phyloP scores from a whole-genome alignment of 2,113 vertebrate genomes.

The Edolisoma coerulescens region DNA sequence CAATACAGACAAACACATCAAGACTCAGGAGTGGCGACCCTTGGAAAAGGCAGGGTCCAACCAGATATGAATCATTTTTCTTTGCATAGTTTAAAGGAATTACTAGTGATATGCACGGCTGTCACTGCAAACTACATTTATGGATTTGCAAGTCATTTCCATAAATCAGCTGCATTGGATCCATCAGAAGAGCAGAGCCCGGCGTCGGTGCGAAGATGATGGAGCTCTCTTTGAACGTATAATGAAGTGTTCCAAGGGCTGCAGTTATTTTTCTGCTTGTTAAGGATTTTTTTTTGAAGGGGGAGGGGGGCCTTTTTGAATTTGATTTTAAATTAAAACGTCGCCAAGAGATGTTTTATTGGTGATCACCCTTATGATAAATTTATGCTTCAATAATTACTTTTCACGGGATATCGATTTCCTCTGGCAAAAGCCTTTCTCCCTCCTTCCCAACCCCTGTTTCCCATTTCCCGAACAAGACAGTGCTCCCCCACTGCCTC shows the following conservation, averaged over 20 bases:
- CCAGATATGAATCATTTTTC: conserved; percentile 72
- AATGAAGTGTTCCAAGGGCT: conserved; percentile 70
- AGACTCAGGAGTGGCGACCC: conserved; percentile 64
- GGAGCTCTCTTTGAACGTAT: conserved; percentile 71
- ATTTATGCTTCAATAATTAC: conserved; percentile 78
- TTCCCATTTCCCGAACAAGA: conserved; percentile 17
- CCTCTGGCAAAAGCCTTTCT: conserved; percentile 48
- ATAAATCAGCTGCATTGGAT: conserved; percentile 70
- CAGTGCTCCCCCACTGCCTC: not conserved
- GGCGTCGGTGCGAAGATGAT: conserved; percentile 61
- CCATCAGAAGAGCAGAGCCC: conserved; percentile 61
- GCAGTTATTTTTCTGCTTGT: conserved; percentile 80
- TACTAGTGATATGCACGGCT: conserved; percentile 69
- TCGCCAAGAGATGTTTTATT: conserved; percentile 74
- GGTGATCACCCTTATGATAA: conserved; percentile 77
- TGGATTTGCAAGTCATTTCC: conserved; percentile 74
- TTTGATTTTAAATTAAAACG: conserved; percentile 78
- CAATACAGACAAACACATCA: conserved; percentile 59
- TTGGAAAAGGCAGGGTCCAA: conserved; percentile 65
- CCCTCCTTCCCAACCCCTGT: not conserved
- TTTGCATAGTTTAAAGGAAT: conserved; percentile 74
- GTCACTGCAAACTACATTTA: conserved; percentile 73
- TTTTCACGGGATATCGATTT: conserved; percentile 71
- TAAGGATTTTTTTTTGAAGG: conserved; percentile 62
- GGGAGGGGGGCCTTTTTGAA: conserved; percentile 39